Evolutionary conservation across 1,140 invertebrate species (phyloP).

Genomic region (Contarinia nasturtii): DNA sequence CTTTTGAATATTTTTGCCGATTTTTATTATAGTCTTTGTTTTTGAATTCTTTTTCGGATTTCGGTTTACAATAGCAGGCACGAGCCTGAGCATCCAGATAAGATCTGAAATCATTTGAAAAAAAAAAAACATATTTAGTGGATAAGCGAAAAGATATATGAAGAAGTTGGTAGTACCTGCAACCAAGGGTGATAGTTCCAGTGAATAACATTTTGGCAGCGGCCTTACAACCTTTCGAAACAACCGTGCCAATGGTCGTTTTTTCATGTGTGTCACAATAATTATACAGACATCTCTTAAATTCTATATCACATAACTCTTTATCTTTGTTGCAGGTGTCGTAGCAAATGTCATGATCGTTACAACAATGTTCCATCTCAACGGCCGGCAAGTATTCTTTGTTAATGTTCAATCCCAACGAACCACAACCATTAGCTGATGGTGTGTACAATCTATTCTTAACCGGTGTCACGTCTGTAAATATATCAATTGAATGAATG

Average conservation of each 20-base stretch:
- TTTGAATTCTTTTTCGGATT: no score
- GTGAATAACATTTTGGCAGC: slow-evolving; percentile 68
- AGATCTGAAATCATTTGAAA: no score
- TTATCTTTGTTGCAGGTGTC: slow-evolving; percentile 72
- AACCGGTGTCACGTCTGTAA: slow-evolving; percentile 40
- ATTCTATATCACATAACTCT: slow-evolving; percentile 68
- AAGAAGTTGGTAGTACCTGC: no score
- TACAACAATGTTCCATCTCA: slow-evolving; percentile 69
- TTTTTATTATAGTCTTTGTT: no score
- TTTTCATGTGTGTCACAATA: slow-evolving; percentile 54
- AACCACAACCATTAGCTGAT: slow-evolving; percentile 63
- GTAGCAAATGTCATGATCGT: slow-evolving; percentile 74
- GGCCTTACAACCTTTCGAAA: slow-evolving; percentile 57
- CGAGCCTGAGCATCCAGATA: slow-evolving; percentile 59
- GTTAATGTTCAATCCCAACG: slow-evolving; percentile 48
- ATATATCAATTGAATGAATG: no score
- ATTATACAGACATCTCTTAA: slow-evolving; percentile 67
- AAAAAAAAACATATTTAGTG: no score
- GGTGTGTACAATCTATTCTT: slow-evolving; percentile 54
- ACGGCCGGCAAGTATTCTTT: slow-evolving; percentile 52
- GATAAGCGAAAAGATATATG: no score
- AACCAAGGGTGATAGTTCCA: slow-evolving; percentile 61
- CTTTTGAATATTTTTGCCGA: no score
- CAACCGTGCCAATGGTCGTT: slow-evolving; percentile 32
- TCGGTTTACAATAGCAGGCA: slow-evolving; percentile 50